Base-by-base conservation (phyloP, 2,888 invertebrate species). In the Fabriciana adippe region DNA sequence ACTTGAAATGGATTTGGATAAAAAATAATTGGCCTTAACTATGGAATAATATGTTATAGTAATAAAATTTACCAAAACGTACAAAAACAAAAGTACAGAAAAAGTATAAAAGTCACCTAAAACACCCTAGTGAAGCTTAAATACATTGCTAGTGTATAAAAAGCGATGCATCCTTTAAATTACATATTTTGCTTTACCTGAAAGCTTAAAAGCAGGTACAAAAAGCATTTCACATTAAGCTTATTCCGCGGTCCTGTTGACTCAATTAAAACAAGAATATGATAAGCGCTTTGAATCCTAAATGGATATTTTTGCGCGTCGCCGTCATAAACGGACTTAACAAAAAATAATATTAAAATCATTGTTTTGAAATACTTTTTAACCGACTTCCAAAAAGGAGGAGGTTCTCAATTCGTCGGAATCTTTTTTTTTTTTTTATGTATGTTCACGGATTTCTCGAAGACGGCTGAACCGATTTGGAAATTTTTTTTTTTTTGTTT, bases 241-340 rank as follows among this genome's bases (percentile, higher is more conserved):
- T 61, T 53, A 67, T 68, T 59, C 56, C 68, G 51, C 55, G 51
- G 47, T 56, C 62, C 61, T 68, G 66, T 73, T 67, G 72, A 68
- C 72, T 67, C 72, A 68, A 73, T 73, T 73, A 68, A 56, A 66
- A 64, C 67, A 68, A 64, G 67, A 70, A 66, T 56, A 64, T 63
- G 64, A 59, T 54, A 69, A 73, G 57, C 69, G 64, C 55, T 72
- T 69, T 69, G 66, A 69, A 73, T 62, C 66, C 67, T 65, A 68
- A 70, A 72, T 68, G 69, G 66, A 62, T 63, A 65, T 67, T 71
- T 71, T 73, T 71, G 65, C 61, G 64, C 55, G 53, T 15, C 57
- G 57, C 57, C 21, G 21, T 45, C 57, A 26, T 21, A n/a, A 26
- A 45, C 2, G 45, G 47, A 47, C n/a, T 57, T 57, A 57, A 47